Conservation (phyloP, 2,113 vertebrate species). For the Oxyruncus cristatus region DNA sequence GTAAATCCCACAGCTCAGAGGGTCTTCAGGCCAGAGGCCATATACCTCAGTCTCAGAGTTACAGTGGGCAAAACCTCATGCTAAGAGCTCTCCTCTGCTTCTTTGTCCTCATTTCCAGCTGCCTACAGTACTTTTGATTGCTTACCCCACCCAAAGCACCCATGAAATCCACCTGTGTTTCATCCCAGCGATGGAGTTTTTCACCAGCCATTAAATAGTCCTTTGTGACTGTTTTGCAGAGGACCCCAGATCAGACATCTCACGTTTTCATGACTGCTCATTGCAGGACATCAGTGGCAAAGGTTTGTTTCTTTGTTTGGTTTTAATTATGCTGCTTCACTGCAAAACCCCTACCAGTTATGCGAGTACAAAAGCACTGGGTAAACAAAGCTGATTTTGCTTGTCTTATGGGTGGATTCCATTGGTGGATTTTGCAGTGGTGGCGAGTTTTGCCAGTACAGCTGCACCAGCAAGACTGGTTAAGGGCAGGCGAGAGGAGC, state of each 20-base stretch:
- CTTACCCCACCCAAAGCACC: neutral
- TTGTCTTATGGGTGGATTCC: neutral
- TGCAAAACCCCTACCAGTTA: slow-evolving; percentile 1
- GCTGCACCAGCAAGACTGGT: slow-evolving; percentile 4
- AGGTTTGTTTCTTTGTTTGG: neutral
- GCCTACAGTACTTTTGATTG: neutral
- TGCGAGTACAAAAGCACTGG: neutral
- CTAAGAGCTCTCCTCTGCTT: neutral
- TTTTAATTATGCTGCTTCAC: neutral
- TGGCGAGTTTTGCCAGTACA: neutral
- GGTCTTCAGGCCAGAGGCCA: neutral
- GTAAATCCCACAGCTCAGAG: rapidly evolving
- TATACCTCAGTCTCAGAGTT: neutral
- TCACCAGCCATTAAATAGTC: neutral
- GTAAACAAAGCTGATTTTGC: neutral
- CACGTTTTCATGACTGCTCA: neutral
- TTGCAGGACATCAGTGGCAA: neutral
- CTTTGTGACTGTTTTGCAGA: neutral
- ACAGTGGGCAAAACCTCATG: rapidly evolving
- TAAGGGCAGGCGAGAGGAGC: neutral
- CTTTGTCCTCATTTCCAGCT: neutral
- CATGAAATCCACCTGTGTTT: neutral
- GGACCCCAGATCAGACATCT: neutral
- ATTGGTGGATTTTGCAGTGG: neutral
- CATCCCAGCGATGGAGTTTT: neutral